These are phyloP conservation scores for Siphonodentalium dalli DNA, from an alignment of 2,888 invertebrate species.

Conservation along the genomic window DNA sequence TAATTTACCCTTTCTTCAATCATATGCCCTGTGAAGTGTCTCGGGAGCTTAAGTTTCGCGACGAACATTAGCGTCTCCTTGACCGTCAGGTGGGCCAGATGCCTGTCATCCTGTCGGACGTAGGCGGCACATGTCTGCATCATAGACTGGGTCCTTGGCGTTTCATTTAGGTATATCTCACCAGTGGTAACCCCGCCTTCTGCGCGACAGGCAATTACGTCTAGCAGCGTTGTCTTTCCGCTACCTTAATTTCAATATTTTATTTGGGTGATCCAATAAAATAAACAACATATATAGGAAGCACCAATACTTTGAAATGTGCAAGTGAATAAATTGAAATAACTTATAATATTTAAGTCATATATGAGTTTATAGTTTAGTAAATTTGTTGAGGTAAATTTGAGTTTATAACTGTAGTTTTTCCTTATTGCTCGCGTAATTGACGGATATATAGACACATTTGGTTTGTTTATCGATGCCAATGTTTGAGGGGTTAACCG, in stretches of 20 bases:
- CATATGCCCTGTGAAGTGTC: constrained; percentile 71
- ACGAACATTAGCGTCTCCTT: constrained; percentile 72
- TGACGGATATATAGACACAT: too few relatives aligned
- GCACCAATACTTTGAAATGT: too few relatives aligned
- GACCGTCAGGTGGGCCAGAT: constrained; percentile 85
- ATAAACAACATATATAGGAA: too few relatives aligned
- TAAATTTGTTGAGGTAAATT: too few relatives aligned
- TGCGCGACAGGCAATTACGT: constrained; percentile 78
- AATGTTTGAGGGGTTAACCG: too few relatives aligned
- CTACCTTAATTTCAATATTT: constrained; percentile 74
- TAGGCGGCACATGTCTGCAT: constrained; percentile 75
- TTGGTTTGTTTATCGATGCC: too few relatives aligned
- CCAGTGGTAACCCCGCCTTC: constrained; percentile 80
- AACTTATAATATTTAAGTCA: too few relatives aligned
- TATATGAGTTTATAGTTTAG: too few relatives aligned
- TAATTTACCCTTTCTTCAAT: constrained; percentile 80
- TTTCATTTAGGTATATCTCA: constrained; percentile 87
- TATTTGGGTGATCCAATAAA: too few relatives aligned
- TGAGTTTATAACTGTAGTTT: too few relatives aligned
- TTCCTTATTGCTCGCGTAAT: too few relatives aligned
- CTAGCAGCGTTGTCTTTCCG: constrained; percentile 91
- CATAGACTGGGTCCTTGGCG: constrained; percentile 71
- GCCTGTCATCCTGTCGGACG: constrained; percentile 84
- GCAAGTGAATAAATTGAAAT: too few relatives aligned
- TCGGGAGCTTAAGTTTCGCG: constrained; percentile 64